phyloP scores from a whole-genome alignment of 2,797 vertebrate genomes.

The Hoplostethus mediterraneus region DNA sequence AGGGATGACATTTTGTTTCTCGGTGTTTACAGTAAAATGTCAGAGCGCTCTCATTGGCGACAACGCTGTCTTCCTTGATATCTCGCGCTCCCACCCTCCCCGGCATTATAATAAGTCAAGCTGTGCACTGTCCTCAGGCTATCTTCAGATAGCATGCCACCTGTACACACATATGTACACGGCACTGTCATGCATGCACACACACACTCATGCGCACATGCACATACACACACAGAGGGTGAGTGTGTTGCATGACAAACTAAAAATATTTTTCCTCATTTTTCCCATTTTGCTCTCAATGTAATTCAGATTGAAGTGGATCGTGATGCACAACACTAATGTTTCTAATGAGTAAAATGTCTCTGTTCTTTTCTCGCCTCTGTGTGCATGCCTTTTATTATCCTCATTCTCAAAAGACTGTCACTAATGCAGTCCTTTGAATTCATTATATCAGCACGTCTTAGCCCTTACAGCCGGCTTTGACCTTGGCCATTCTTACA shows the following conservation, averaged over 20 bases:
- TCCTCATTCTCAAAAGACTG: slow-evolving; percentile 60
- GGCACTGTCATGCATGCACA: slow-evolving; percentile 22
- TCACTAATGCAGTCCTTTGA: slow-evolving; percentile 70
- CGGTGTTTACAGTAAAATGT: slow-evolving; percentile 18
- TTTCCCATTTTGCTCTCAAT: slow-evolving; percentile 25
- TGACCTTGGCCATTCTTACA: slow-evolving; percentile 80
- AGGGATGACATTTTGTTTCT: slow-evolving; percentile 43
- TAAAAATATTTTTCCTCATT: slow-evolving; percentile 46
- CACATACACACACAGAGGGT: background rate
- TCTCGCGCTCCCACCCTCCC: slow-evolving; percentile 10
- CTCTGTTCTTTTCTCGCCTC: slow-evolving; percentile 53
- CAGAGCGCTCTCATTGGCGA: slow-evolving; percentile 26
- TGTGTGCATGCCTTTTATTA: slow-evolving; percentile 62
- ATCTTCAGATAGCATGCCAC: slow-evolving; percentile 39
- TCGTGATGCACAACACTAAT: slow-evolving; percentile 27
- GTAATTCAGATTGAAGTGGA: slow-evolving; percentile 24
- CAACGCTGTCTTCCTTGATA: slow-evolving; percentile 20
- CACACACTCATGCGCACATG: slow-evolving; percentile 2
- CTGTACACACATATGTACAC: slow-evolving; percentile 38
- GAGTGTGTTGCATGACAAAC: slow-evolving; percentile 30
- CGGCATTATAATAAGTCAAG: slow-evolving; percentile 24
- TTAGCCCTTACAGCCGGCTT: slow-evolving; percentile 64
- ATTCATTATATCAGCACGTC: slow-evolving; percentile 71
- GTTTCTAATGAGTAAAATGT: slow-evolving; percentile 47
- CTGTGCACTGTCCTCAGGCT: slow-evolving; percentile 7